Percentiles rank a stretch among this genome's conserved stretches.
phyloP scores from a whole-genome alignment of 2,888 invertebrate species.

The Dascillus cervinus region DNA sequence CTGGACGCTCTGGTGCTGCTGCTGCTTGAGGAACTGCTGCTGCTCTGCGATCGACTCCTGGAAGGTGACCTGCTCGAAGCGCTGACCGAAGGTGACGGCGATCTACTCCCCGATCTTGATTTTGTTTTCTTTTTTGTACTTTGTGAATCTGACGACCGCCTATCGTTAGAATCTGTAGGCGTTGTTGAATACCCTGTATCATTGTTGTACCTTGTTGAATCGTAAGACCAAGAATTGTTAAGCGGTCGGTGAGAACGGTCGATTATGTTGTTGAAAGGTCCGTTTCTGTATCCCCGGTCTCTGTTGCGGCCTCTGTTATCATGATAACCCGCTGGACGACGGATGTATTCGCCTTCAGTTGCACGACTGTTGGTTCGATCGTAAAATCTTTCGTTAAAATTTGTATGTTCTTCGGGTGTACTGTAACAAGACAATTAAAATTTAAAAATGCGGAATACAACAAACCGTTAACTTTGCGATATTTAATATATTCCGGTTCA shows the following conservation, averaged over 20 bases:
- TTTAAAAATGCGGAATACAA: too few relatives aligned
- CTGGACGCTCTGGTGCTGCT: slow-evolving; percentile 56
- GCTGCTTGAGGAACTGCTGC: slow-evolving; percentile 53
- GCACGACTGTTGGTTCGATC: slow-evolving; percentile 39
- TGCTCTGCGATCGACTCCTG: slow-evolving; percentile 46
- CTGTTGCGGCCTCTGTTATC: slow-evolving; percentile 39
- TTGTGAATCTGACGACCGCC: slow-evolving; percentile 24
- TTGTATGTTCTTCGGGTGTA: slow-evolving; percentile 47
- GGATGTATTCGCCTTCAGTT: slow-evolving; percentile 27
- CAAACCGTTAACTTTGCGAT: too few relatives aligned
- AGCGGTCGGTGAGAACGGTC: slow-evolving; percentile 24
- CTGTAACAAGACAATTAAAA: slow-evolving; percentile 32
- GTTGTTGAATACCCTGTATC: slow-evolving; percentile 40
- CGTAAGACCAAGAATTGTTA: slow-evolving; percentile 29
- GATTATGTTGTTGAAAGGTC: slow-evolving; percentile 39
- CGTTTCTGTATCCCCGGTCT: slow-evolving; percentile 43
- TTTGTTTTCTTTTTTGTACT: slow-evolving; percentile 38
- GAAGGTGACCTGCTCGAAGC: slow-evolving; percentile 48
- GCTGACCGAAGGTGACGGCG: slow-evolving; percentile 47
- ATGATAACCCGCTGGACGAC: slow-evolving; percentile 41
- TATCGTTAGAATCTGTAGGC: slow-evolving; percentile 31
- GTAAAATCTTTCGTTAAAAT: slow-evolving; percentile 48
- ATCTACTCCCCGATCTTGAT: slow-evolving; percentile 46
- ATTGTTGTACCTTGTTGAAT: slow-evolving; percentile 40
- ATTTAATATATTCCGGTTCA: too few relatives aligned